Evolutionary conservation across 2,888 invertebrate species (phyloP).

Genomic region (Plebejus anna): DNA sequence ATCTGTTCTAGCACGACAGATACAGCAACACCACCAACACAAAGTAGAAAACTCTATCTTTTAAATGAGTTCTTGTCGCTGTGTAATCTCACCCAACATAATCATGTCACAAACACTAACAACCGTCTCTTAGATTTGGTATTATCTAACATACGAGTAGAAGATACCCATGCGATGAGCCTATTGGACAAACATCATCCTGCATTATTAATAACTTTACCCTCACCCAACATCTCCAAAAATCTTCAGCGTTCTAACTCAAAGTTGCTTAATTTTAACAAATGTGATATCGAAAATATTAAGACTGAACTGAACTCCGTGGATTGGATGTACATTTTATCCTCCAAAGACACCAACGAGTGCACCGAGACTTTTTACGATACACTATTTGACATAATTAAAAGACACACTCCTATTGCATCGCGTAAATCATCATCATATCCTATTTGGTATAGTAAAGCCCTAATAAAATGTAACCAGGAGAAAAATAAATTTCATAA

Average conservation of each 20-base stretch:
- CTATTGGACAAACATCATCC: too few relatives aligned
- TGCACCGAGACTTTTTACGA: slow-evolving; percentile 5
- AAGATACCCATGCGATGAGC: neutral
- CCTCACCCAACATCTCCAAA: too few relatives aligned
- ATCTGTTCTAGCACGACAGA: neutral
- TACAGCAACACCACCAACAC: neutral
- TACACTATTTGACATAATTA: neutral
- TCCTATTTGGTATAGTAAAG: slow-evolving; percentile 5
- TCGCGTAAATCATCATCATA: neutral
- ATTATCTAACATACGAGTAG: neutral
- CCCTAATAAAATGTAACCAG: neutral
- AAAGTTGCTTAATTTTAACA: neutral
- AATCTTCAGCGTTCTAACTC: too few relatives aligned
- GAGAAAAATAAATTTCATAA: slow-evolving; percentile 26
- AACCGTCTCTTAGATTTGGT: slow-evolving; percentile 10
- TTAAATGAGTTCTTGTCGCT: neutral
- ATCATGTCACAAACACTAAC: neutral
- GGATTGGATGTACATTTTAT: slow-evolving; percentile 5
- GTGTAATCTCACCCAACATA: slow-evolving; percentile 10
- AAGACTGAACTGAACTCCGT: neutral
- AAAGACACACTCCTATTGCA: slow-evolving; percentile 14
- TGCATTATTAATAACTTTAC: too few relatives aligned
- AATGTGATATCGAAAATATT: slow-evolving; percentile 8
- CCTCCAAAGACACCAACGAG: neutral
- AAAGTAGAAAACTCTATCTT: slow-evolving; percentile 22